Base-by-base conservation (phyloP, 2,888 invertebrate species). In the Callyntrura guangdongensis region DNA sequence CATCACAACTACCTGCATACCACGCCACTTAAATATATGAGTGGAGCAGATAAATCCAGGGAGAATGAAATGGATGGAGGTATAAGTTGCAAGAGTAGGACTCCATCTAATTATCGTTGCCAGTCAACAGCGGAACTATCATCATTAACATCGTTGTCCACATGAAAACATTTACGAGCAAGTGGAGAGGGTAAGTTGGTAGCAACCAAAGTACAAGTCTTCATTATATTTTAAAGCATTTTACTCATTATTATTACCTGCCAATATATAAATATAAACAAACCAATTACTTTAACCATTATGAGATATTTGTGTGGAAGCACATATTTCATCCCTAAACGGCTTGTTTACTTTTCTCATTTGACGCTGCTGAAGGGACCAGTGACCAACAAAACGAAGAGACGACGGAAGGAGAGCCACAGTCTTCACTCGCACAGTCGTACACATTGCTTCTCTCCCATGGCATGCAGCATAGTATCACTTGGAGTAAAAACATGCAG, bases 281-380 rank as follows among this genome's bases (percentile, higher is more conserved):
- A 85, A 79, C 89, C 89, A 89, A 89, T 89, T 89, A 89, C 61
- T 49, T 67, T 67, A 79, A 82, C 82, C 53, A 82, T 88, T 83
- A 88, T 83, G 81, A 82, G 82, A 82, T 87, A 87, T 81, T 87
- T 74, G 86, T 59, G 69, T 59, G 67, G 67, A 89, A 22, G 82
- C 59, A 56, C 77, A 84, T 89, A 89, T 89, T 89, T 89, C 85
- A 89, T 85, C 25, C 79, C 67, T 89, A 89, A 89, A 89, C 72
- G 85, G 89, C 89, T 85, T 89, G 89, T 89, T 89, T 89, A 59
- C 85, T 85, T 85, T 53, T 79, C 84, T 85, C 85, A 83, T 88
- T 88, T 83, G 79, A 81, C 22, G 81, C 45, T 86, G 45, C 56
- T 81, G 69, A 81, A 87, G 81, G 81, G 87, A 81, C 69, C 53